These are phyloP conservation scores for Acromyrmex heyeri DNA, from an alignment of 1,140 invertebrate genomes.

Conservation along the genomic window DNA sequence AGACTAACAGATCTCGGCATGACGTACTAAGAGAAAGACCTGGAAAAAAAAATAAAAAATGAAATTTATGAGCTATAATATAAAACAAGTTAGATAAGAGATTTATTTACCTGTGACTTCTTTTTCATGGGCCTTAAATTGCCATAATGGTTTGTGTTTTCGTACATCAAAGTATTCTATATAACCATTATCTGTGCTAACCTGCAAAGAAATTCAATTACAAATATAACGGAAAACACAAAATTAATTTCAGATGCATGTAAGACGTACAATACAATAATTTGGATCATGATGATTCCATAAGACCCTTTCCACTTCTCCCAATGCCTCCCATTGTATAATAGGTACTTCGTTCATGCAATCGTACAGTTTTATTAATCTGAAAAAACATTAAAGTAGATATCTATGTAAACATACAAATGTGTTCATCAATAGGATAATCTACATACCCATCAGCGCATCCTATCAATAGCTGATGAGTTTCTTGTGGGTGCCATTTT, in stretches of 20 bases:
- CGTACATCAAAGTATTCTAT: slow-evolving; percentile 94
- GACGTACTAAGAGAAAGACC: slow-evolving; percentile 90
- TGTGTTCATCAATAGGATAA: background rate
- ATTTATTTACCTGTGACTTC: slow-evolving; percentile 90
- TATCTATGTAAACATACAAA: slow-evolving; percentile 15
- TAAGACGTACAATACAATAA: slow-evolving; percentile 90
- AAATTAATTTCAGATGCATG: slow-evolving; percentile 31
- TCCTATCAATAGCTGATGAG: slow-evolving; percentile 93
- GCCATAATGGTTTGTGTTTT: slow-evolving; percentile 91
- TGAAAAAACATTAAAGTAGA: slow-evolving; percentile 82
- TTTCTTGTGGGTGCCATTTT: slow-evolving; percentile 94
- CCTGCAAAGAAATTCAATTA: slow-evolving; percentile 83
- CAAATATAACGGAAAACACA: slow-evolving; percentile 16
- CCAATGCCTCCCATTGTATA: slow-evolving; percentile 91
- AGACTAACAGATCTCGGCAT: slow-evolving; percentile 91
- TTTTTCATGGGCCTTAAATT: slow-evolving; percentile 92
- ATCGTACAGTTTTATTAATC: slow-evolving; percentile 92
- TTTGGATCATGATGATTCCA: slow-evolving; percentile 94
- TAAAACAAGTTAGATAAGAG: slow-evolving; percentile 1
- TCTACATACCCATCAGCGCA: slow-evolving; percentile 88
- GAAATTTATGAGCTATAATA: background rate
- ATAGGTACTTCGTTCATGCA: slow-evolving; percentile 89
- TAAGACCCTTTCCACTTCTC: slow-evolving; percentile 95
- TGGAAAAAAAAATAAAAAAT: slow-evolving; percentile 66
- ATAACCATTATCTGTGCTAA: slow-evolving; percentile 92